Conservation (phyloP, 2,888 invertebrate genomes). For the Cyclophora punctaria region DNA sequence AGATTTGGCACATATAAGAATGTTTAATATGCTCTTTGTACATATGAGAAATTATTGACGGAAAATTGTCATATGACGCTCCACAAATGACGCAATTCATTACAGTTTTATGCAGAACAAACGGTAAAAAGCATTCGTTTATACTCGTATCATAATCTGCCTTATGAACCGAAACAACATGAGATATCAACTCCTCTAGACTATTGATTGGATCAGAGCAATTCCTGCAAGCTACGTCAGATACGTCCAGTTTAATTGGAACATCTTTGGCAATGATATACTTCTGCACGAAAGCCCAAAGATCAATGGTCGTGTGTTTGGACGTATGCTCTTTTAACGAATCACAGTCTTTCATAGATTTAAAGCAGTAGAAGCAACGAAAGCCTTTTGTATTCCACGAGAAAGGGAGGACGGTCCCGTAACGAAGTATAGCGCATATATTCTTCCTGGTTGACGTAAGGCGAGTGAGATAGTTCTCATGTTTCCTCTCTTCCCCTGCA, state of each 20-base stretch:
- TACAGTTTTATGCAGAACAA: constrained; percentile 33
- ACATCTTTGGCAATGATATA: constrained; percentile 48
- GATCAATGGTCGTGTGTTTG: constrained; percentile 33
- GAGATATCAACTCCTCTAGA: constrained; percentile 39
- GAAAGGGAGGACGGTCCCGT: constrained; percentile 47
- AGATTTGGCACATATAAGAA: constrained; percentile 47
- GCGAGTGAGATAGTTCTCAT: constrained; percentile 35
- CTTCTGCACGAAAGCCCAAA: constrained; percentile 36
- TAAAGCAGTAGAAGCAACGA: constrained; percentile 52
- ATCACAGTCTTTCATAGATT: constrained; percentile 40
- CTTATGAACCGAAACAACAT: constrained; percentile 33
- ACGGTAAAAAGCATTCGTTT: constrained; percentile 46
- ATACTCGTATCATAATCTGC: constrained; percentile 33
- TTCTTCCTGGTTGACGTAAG: constrained; percentile 41
- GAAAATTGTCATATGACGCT: constrained; percentile 41
- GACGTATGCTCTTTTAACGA: constrained; percentile 37
- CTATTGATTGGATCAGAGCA: constrained; percentile 28
- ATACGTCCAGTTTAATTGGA: constrained; percentile 51
- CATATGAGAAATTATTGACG: constrained; percentile 47
- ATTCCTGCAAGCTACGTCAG: constrained; percentile 36
- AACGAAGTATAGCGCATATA: constrained; percentile 39
- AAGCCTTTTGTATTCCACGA: constrained; percentile 52
- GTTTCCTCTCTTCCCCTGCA: constrained; percentile 41
- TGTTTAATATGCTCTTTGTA: constrained; percentile 46
- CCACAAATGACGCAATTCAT: constrained; percentile 45